Conservation (phyloP, 2,113 vertebrate species). For the Rhinichthys klamathensis region DNA sequence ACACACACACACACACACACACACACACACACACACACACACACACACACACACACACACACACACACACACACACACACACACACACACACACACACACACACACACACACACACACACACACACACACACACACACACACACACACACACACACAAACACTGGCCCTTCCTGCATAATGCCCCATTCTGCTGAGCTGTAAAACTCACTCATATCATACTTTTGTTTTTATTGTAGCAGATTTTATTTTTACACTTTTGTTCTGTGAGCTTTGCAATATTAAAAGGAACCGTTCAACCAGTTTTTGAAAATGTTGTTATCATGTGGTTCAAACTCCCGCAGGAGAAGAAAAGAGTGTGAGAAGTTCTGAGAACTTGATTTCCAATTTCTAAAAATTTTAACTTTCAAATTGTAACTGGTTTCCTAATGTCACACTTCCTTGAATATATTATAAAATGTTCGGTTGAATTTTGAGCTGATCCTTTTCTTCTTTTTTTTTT, state of each 20-base stretch:
- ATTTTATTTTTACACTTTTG: neutral
- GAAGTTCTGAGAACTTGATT: too few relatives aligned
- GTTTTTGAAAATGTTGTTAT: neutral
- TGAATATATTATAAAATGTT: too few relatives aligned
- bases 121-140: neutral
- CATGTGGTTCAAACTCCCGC: neutral
- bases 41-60: neutral
- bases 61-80: neutral
- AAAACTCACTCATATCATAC: neutral
- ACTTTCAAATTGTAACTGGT: too few relatives aligned
- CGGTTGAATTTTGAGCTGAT: too few relatives aligned
- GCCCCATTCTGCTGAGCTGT: conserved; percentile 11
- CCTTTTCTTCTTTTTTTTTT: too few relatives aligned
- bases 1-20: neutral
- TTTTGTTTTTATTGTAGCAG: conserved; percentile 10
- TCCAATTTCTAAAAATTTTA: too few relatives aligned
- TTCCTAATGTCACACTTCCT: too few relatives aligned
- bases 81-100: neutral
- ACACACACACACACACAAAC: neutral
- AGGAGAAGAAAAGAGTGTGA: too few relatives aligned
- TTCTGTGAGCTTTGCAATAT: neutral
- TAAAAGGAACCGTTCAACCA: neutral
- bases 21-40: neutral
- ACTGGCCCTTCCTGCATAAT: neutral
- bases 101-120: neutral